phyloP scores from a whole-genome alignment of 2,888 invertebrate species.

The Mayetiola destructor region DNA sequence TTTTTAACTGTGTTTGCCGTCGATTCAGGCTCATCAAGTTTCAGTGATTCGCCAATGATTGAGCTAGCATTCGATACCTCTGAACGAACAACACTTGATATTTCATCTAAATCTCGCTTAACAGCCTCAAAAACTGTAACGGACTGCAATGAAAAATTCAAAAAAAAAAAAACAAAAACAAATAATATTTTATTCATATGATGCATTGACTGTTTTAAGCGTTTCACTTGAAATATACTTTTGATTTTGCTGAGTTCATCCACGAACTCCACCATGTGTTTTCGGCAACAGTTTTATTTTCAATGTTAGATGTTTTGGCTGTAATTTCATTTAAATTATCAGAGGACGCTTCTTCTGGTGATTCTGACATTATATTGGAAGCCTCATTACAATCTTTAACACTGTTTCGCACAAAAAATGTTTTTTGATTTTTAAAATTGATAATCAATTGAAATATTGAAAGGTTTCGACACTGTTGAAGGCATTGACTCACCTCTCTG shows the following conservation, averaged over 20 bases:
- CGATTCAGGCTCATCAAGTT: conserved; percentile 54
- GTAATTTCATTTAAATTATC: no score
- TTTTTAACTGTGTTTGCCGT: conserved; percentile 55
- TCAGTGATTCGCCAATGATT: conserved; percentile 52
- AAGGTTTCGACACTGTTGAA: no score
- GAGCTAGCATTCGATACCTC: conserved; percentile 55
- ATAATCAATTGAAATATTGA: no score
- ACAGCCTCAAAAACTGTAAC: conserved; percentile 62
- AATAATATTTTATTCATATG: conserved; percentile 13
- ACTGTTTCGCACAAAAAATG: no score
- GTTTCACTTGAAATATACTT: conserved; percentile 30
- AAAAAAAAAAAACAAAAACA: conserved; percentile 24
- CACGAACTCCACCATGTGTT: conserved; percentile 46
- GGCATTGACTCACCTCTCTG: no score
- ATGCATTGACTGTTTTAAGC: not conserved
- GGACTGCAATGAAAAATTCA: no score
- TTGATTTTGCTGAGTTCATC: conserved; percentile 43
- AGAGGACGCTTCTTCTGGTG: no score
- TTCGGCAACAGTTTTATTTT: conserved; percentile 24
- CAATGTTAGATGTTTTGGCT: no score
- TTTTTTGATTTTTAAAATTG: no score
- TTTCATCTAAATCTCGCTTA: conserved; percentile 59
- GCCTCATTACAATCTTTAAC: no score
- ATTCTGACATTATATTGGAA: no score
- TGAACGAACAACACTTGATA: conserved; percentile 53